Base-by-base conservation (phyloP, 2,888 invertebrate genomes). In the Dynastes tityus region DNA sequence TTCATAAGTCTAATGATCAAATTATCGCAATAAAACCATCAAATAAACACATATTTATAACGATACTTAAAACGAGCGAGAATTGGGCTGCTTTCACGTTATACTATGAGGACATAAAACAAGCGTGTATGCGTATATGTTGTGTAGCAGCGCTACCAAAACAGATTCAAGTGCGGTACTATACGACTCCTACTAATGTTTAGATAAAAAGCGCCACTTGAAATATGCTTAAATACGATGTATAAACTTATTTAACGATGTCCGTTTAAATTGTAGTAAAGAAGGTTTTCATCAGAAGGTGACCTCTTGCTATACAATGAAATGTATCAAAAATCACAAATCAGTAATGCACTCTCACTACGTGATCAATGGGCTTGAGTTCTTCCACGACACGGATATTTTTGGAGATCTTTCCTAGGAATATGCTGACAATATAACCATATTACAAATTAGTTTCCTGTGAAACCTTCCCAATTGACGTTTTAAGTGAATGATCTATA, bases 1-100 rank as follows among this genome's bases (percentile, higher is more conserved):
- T 45, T 73, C 45, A 58, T 22, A 58, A 73, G 61, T 61, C 22
- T 73, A 73, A 73, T 61, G 61, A 73, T 73, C 61, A 61, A 40
- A 73, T 73, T 73, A 73, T 61, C 73, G 58, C 40, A 61, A 45
- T 73, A 73, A 73, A 73, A 61, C 58, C 73, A 73, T 73, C 73
- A 73, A 73, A 73, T 73, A 73, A 73, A 73, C 73, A 73, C 73
- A 73, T 73, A 73, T 73, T 73, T 73, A 73, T 73, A 61, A 61
- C 45, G 73, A 53, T 73, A 73, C 73, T 73, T 73, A 73, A 73
- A 73, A 65, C 65, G n/a, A 16, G 55, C 11, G 61, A 37, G 73
- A 73, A 73, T 73, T 58, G 45, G 73, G 40, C 45, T 45, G 58
- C 61, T 40, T 73, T 22, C 13, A 27, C 22, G 40, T 45, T 61